phyloP scores from a whole-genome alignment of 2,113 vertebrate genomes.

The Thinocorus orbignyianus region DNA sequence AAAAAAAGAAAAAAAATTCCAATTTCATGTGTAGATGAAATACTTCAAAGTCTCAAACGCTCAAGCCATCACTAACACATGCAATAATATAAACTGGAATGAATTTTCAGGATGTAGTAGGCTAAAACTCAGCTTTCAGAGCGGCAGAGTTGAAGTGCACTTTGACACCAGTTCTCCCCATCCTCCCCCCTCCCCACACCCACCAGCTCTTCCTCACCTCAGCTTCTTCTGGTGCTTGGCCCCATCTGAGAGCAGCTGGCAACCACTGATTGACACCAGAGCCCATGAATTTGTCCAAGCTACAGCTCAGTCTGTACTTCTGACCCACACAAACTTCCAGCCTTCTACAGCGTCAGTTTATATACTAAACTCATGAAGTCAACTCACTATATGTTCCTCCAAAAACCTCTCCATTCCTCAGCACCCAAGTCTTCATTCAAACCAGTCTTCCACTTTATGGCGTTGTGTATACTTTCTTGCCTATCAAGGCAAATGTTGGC shows the following conservation, averaged over 20 bases:
- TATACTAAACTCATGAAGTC: background rate
- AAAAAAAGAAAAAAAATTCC: background rate
- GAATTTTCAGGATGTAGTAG: constrained; percentile 50
- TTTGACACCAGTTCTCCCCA: background rate
- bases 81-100: constrained; percentile 54
- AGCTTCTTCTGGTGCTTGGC: background rate
- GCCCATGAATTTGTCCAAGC: background rate
- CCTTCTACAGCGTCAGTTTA: background rate
- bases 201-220: background rate
- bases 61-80: constrained; percentile 55
- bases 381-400: background rate
- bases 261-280: background rate
- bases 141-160: background rate
- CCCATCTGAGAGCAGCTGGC: background rate
- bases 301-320: background rate
- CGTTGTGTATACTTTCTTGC: accelerated
- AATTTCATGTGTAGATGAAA: constrained; percentile 9
- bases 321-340: accelerated
- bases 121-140: background rate
- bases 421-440: background rate
- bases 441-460: background rate
- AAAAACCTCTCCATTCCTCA: background rate
- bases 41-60: constrained; percentile 38
- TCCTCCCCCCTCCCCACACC: background rate
- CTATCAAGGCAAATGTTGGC: accelerated